Evolutionary conservation across 2,797 vertebrate genomes (phyloP).

Genomic region (Pampus argenteus): DNA sequence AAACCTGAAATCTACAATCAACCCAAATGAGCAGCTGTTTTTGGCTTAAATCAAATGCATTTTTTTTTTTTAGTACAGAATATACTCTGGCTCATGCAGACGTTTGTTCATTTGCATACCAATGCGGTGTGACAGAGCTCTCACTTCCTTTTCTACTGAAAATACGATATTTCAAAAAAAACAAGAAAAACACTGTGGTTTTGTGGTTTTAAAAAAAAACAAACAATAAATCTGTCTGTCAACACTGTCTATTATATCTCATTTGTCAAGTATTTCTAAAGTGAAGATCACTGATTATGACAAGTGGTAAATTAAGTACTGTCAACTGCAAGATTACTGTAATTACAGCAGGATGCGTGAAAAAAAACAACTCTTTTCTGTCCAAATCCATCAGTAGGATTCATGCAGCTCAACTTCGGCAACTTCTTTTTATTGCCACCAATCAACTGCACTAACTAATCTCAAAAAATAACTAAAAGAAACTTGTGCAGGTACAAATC

Average conservation of each 20-base stretch:
- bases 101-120: background rate
- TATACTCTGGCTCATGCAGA: background rate
- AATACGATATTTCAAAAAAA: too few relatives aligned
- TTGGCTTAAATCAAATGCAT: background rate
- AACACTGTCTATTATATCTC: background rate
- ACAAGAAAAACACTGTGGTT: background rate
- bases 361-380: background rate
- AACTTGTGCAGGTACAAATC: too few relatives aligned
- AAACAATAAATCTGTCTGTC: too few relatives aligned
- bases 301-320: background rate
- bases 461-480: too few relatives aligned
- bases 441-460: too few relatives aligned
- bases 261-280: background rate
- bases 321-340: constrained; percentile 4
- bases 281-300: background rate
- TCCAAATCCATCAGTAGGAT: background rate
- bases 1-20: background rate
- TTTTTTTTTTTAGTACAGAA: background rate
- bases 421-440: too few relatives aligned
- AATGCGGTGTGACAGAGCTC: background rate
- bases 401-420: background rate
- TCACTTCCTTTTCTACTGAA: background rate
- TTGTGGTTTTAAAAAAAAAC: background rate
- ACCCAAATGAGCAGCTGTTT: constrained; percentile 7
- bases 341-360: background rate